phyloP scores from a whole-genome alignment of 2,888 invertebrate species.

The Heteromyza rotundicornis region DNA sequence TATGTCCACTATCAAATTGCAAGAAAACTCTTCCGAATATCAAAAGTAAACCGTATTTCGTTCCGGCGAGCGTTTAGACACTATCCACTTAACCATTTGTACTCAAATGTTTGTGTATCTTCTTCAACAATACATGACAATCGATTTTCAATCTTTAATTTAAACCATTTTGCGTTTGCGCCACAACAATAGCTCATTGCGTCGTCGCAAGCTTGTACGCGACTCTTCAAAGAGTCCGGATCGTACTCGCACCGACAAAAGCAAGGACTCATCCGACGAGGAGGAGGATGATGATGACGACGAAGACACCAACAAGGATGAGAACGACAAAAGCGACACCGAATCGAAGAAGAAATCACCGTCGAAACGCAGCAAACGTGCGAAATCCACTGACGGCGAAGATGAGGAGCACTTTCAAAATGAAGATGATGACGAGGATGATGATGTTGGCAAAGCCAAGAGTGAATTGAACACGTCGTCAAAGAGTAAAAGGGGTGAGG shows the following conservation, averaged over 20 bases:
- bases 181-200: slow-evolving; percentile 56
- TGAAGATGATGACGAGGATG: slow-evolving; percentile 38
- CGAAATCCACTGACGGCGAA: slow-evolving; percentile 29
- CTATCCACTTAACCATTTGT: no score
- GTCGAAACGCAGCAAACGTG: slow-evolving; percentile 33
- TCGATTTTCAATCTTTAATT: slow-evolving; percentile 20
- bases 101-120: not conserved
- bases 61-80: no score
- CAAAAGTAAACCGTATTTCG: no score
- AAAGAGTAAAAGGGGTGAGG: slow-evolving; percentile 45
- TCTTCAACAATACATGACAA: not conserved
- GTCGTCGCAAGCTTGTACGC: slow-evolving; percentile 56
- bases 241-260: slow-evolving; percentile 34
- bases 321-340: slow-evolving; percentile 13
- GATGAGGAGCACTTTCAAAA: slow-evolving; percentile 37
- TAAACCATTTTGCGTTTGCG: slow-evolving; percentile 43
- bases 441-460: slow-evolving; percentile 37
- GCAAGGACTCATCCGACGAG: slow-evolving; percentile 41
- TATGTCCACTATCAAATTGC: no score
- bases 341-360: slow-evolving; percentile 30
- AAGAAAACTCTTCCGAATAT: no score
- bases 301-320: slow-evolving; percentile 60
- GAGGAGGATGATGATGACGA: slow-evolving; percentile 58
- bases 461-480: slow-evolving; percentile 28
- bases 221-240: slow-evolving; percentile 25